phyloP scores from a whole-genome alignment of 2,888 invertebrate species.

The Gibbula magus region DNA sequence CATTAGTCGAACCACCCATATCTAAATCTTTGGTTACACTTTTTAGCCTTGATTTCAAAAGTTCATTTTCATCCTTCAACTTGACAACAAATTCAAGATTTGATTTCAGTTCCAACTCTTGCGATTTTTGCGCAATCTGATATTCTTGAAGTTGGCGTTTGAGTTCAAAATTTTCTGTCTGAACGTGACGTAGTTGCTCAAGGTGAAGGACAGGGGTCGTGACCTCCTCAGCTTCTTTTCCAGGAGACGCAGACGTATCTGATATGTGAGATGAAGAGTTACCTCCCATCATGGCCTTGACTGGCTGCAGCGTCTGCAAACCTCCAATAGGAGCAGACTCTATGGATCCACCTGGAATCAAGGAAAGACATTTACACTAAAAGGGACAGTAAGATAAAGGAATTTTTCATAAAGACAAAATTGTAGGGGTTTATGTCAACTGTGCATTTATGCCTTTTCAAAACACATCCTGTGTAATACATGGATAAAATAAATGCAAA shows the following conservation, averaged over 20 bases:
- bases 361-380: too few species aligned
- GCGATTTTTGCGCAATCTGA: constrained; percentile 37
- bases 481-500: too few species aligned
- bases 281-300: neutral
- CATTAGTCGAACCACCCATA: neutral
- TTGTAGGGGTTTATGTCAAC: too few species aligned
- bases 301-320: neutral
- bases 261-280: neutral
- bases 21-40: neutral
- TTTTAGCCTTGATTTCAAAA: neutral
- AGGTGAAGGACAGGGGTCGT: constrained; percentile 33
- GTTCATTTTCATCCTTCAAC: constrained; percentile 7
- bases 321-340: neutral
- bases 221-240: neutral
- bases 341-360: neutral
- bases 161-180: constrained; percentile 39
- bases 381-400: too few species aligned
- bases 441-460: neutral
- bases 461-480: too few species aligned
- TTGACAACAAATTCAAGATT: neutral
- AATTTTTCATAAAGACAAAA: too few species aligned
- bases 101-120: constrained; percentile 34
- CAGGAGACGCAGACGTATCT: neutral
- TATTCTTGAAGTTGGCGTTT: constrained; percentile 40
- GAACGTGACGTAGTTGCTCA: constrained; percentile 39